Evolutionary conservation across 2,797 vertebrate species (phyloP).

Genomic region (Gambelia wislizenii): DNA sequence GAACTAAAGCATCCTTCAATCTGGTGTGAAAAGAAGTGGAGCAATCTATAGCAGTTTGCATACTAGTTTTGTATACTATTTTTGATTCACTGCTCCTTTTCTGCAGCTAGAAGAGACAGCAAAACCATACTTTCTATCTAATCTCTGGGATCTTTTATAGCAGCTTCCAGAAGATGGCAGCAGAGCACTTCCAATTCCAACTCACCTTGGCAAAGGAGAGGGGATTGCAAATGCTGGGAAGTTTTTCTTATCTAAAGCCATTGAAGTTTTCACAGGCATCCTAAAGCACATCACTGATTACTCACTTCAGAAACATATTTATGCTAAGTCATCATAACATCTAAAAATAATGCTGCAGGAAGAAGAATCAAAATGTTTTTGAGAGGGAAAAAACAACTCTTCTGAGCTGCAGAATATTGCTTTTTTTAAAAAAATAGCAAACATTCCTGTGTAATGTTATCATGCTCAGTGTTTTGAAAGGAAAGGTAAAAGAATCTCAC

Average conservation of each 20-base stretch:
- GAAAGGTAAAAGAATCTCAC: background rate
- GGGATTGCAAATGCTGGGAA: background rate
- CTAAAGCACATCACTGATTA: conserved; percentile 29
- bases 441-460: background rate
- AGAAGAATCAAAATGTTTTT: background rate
- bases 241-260: conserved; percentile 9
- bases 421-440: background rate
- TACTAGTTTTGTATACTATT: background rate
- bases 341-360: background rate
- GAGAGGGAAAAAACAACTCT: background rate
- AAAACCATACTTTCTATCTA: background rate
- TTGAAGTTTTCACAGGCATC: conserved; percentile 8
- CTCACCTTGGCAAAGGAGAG: background rate
- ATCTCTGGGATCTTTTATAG: background rate
- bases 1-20: background rate
- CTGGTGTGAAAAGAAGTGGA: background rate
- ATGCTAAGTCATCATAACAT: background rate
- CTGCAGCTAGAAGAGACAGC: background rate
- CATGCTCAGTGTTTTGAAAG: background rate
- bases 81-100: background rate
- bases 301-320: conserved; percentile 46
- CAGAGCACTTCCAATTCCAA: conserved; percentile 84
- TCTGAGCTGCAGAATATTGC: too few species aligned
- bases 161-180: conserved; percentile 87
- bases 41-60: background rate